Evolutionary conservation across 2,797 vertebrate species (phyloP).

Genomic region (Sparidentex hasta): DNA sequence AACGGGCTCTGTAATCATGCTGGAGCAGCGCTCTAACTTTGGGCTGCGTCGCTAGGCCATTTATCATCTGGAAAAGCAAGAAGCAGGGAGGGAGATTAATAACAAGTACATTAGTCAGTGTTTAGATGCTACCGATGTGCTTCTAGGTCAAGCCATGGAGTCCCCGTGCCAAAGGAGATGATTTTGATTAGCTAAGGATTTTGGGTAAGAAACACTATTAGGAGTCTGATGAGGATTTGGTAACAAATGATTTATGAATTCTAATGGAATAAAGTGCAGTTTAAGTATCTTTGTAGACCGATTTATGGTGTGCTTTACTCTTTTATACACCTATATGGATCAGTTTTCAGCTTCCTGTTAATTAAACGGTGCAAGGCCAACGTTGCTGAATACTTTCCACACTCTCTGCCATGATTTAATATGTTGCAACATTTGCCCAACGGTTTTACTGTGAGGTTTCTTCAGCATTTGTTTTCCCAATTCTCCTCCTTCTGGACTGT

Average conservation of each 20-base stretch:
- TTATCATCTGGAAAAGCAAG: slow-evolving; percentile 82
- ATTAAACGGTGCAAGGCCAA: slow-evolving; percentile 17
- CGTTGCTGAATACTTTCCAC: neutral
- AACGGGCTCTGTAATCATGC: slow-evolving; percentile 84
- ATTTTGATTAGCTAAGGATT: slow-evolving; percentile 71
- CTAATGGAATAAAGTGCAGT: neutral
- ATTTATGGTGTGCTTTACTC: neutral
- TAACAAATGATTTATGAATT: neutral
- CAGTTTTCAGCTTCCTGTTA: neutral
- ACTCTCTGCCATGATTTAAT: slow-evolving; percentile 7
- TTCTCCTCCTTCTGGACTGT: slow-evolving; percentile 34
- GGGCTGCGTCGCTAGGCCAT: slow-evolving; percentile 72
- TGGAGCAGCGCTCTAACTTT: slow-evolving; percentile 80
- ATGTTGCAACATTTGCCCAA: slow-evolving; percentile 13
- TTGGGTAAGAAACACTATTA: slow-evolving; percentile 31
- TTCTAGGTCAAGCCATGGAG: slow-evolving; percentile 67
- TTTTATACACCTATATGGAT: slow-evolving; percentile 1
- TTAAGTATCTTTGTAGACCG: neutral
- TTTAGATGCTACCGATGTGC: slow-evolving; percentile 78
- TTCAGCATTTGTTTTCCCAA: neutral
- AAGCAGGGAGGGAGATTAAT: slow-evolving; percentile 82
- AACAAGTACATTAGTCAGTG: slow-evolving; percentile 85
- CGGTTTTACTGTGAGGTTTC: slow-evolving; percentile 10
- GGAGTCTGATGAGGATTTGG: slow-evolving; percentile 14
- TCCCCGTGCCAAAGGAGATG: slow-evolving; percentile 62